A percentile compares a stretch with the other conserved stretches of the same genome.
Conservation (phyloP, 1,140 invertebrate species). For the Drosophila novamexicana region DNA sequence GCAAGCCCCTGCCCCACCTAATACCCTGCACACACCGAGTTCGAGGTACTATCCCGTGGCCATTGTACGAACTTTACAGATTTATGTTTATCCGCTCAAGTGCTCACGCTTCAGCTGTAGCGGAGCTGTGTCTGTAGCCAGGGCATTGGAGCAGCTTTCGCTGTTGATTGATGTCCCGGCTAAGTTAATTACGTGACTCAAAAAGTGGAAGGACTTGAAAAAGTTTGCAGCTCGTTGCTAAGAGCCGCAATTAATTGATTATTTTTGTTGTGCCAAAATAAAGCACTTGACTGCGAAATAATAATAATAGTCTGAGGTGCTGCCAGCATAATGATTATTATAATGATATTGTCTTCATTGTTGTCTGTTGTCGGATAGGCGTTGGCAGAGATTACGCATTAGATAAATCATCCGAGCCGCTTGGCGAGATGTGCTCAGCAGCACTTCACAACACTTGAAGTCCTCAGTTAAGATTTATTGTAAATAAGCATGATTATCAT, state of each 20-base stretch:
- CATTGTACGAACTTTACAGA: constrained; percentile 63
- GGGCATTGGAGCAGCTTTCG: constrained; percentile 5
- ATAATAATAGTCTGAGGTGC: constrained; percentile 61
- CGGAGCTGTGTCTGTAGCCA: not conserved
- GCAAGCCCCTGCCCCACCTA: constrained; percentile 14
- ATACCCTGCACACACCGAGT: not conserved
- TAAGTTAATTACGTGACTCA: constrained; percentile 78
- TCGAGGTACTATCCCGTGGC: constrained; percentile 26
- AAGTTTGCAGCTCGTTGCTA: constrained; percentile 53
- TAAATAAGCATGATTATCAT: constrained; percentile 82
- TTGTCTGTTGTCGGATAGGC: constrained; percentile 50
- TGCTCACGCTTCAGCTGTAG: constrained; percentile 28
- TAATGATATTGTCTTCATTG: constrained; percentile 45
- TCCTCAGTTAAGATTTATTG: constrained; percentile 70
- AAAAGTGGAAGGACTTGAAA: constrained; percentile 60
- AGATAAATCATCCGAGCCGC: constrained; percentile 75
- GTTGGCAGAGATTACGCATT: constrained; percentile 78
- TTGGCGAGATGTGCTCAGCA: constrained; percentile 54
- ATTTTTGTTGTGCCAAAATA: constrained; percentile 51
- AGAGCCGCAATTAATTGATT: constrained; percentile 77
- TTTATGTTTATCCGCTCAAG: constrained; percentile 76
- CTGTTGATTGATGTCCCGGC: constrained; percentile 73
- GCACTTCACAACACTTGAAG: constrained; percentile 66
- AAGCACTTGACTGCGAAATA: constrained; percentile 59
- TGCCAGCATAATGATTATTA: constrained; percentile 76